Percentiles rank a stretch among this genome's conserved stretches.
Evolutionary conservation across 2,113 vertebrate species (phyloP).

Genomic region (Myanophis thanlyinensis): DNA sequence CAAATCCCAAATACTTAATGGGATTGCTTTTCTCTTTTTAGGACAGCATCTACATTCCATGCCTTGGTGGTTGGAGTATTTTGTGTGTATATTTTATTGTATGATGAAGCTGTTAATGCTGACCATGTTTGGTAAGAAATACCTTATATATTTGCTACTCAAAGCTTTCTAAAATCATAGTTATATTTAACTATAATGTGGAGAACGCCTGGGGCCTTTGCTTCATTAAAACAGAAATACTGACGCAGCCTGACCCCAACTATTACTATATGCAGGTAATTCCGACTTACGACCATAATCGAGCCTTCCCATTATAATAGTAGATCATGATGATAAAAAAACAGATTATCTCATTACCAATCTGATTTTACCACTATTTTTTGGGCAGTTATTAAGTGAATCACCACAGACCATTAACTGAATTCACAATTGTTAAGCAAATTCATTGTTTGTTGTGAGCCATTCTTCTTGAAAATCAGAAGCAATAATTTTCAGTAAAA

Average conservation of each 20-base stretch:
- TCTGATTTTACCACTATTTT: not conserved
- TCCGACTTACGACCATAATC: not conserved
- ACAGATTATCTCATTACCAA: not conserved
- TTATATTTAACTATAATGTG: not conserved
- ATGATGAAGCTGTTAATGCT: slow-evolving; percentile 84
- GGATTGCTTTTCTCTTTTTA: slow-evolving; percentile 64
- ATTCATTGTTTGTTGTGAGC: not conserved
- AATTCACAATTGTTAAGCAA: not conserved
- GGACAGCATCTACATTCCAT: slow-evolving; percentile 93
- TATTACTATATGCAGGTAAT: not conserved
- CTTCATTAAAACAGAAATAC: not conserved
- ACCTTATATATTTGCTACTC: not conserved
- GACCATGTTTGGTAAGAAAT: slow-evolving; percentile 93
- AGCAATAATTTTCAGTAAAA: not conserved
- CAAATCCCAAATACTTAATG: not conserved
- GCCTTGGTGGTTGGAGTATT: slow-evolving; percentile 88
- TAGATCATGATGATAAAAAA: not conserved
- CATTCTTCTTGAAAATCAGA: not conserved
- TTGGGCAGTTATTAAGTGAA: not conserved
- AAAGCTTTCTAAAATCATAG: not conserved
- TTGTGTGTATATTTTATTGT: slow-evolving; percentile 86
- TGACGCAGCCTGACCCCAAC: not conserved
- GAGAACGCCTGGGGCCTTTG: not conserved
- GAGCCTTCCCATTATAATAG: not conserved
- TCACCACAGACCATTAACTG: not conserved